Conservation (phyloP, 2,113 vertebrate species). For the human region DNA sequence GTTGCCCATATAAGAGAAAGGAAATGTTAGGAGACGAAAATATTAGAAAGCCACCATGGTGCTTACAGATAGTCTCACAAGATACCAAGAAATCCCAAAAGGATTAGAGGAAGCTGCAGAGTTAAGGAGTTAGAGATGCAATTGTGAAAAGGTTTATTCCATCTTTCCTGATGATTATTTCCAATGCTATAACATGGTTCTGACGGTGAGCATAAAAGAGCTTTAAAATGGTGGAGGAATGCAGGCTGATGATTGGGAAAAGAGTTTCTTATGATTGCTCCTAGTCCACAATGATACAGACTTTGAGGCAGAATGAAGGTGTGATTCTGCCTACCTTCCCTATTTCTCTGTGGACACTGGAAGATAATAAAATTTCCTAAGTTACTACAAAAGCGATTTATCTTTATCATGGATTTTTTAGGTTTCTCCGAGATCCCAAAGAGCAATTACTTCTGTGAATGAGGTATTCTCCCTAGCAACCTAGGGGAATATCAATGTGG, state of each 20-base stretch:
- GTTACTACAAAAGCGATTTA: background rate
- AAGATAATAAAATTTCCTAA: background rate
- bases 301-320: background rate
- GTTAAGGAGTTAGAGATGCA: no score
- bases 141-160: background rate
- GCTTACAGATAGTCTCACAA: background rate
- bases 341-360: background rate
- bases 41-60: background rate
- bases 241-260: background rate
- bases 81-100: background rate
- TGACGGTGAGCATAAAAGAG: no score
- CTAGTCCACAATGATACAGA: background rate
- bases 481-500: background rate
- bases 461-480: background rate
- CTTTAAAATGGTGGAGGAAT: no score
- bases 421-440: background rate
- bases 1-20: background rate
- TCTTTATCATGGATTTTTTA: background rate
- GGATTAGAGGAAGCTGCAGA: background rate
- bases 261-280: background rate
- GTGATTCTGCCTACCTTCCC: background rate
- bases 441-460: background rate
- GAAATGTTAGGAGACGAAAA: background rate
- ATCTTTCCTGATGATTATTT: background rate
- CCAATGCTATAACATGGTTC: rapidly evolving